A percentile compares a stretch with the other conserved stretches of the same genome.
Conservation (phyloP, 2,888 invertebrate species). For the Lottia scabra region DNA sequence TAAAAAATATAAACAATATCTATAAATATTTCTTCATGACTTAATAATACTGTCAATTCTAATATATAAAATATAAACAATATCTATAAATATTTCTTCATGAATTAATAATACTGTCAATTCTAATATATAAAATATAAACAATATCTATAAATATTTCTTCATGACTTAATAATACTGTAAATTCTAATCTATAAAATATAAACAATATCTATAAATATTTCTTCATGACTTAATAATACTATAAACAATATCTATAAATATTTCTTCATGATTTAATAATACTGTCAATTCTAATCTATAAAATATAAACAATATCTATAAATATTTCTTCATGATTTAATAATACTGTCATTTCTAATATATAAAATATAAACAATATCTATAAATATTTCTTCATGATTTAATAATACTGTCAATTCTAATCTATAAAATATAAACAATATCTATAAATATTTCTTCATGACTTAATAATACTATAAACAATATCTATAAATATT, state of each 20-base stretch:
- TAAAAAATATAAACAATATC: neutral
- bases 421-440: too few relatives aligned
- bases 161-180: too few relatives aligned
- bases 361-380: slow-evolving; percentile 31
- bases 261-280: slow-evolving; percentile 56
- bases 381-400: too few relatives aligned
- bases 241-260: slow-evolving; percentile 28
- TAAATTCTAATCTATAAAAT: too few relatives aligned
- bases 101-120: slow-evolving; percentile 25
- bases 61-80: too few relatives aligned
- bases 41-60: too few relatives aligned
- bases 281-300: slow-evolving; percentile 61
- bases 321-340: slow-evolving; percentile 57
- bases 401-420: too few relatives aligned
- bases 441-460: too few relatives aligned
- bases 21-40: slow-evolving; percentile 42
- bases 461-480: too few relatives aligned
- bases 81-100: too few relatives aligned
- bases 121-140: slow-evolving; percentile 45
- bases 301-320: slow-evolving; percentile 14
- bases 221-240: too few relatives aligned
- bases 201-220: neutral
- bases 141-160: neutral
- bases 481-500: slow-evolving; percentile 38
- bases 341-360: slow-evolving; percentile 59